These are phyloP conservation scores for Heteromyza rotundicornis DNA, from an alignment of 2,888 invertebrate genomes.

Conservation along the genomic window DNA sequence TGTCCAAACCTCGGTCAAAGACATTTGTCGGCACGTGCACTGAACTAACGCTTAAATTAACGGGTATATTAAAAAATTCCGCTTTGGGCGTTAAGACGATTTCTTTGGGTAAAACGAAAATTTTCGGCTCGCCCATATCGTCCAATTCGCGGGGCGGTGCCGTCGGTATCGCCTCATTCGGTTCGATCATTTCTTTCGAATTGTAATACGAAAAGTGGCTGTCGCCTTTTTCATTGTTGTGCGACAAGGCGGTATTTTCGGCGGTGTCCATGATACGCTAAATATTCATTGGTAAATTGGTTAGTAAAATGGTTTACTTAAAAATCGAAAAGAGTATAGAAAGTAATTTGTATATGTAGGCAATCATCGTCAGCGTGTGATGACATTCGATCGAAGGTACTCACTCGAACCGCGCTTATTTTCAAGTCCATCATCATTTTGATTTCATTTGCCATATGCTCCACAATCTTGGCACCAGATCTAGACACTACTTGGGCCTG, in stretches of 20 bases:
- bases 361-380: too few relatives aligned
- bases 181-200: conserved; percentile 73
- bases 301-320: too few relatives aligned
- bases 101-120: conserved; percentile 67
- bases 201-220: conserved; percentile 72
- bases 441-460: conserved; percentile 83
- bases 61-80: conserved; percentile 79
- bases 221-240: conserved; percentile 66
- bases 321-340: too few relatives aligned
- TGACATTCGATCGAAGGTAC: conserved; percentile 35
- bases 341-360: too few relatives aligned
- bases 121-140: conserved; percentile 68
- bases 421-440: conserved; percentile 88
- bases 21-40: conserved; percentile 97
- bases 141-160: conserved; percentile 64
- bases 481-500: conserved; percentile 76
- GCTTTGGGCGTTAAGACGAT: conserved; percentile 72
- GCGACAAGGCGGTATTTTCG: conserved; percentile 77
- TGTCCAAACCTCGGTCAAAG: conserved; percentile 79
- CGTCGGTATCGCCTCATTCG: conserved; percentile 64
- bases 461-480: conserved; percentile 79
- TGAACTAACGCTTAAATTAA: conserved; percentile 81
- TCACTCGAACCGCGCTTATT: conserved; percentile 83
- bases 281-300: neutral
- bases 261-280: conserved; percentile 88